phyloP scores from a whole-genome alignment of 2,888 invertebrate genomes.

The Xiphydria camelus region DNA sequence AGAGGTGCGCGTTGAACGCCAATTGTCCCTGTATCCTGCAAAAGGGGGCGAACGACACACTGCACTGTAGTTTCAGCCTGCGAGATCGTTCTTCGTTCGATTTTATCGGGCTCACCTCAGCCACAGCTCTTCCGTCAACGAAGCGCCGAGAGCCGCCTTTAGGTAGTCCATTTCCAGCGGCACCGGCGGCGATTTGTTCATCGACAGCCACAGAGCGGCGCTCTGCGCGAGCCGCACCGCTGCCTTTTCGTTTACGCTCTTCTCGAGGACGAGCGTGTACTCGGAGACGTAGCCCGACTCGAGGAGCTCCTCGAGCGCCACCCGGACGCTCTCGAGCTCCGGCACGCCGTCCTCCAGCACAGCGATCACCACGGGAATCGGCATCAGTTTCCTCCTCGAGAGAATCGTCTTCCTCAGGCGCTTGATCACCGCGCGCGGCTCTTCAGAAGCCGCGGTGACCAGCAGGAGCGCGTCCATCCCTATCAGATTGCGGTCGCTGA shows the following conservation, averaged over 20 bases:
- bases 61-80: too few relatives aligned
- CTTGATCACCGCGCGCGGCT: slow-evolving; percentile 28
- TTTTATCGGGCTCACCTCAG: slow-evolving; percentile 34
- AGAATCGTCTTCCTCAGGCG: slow-evolving; percentile 45
- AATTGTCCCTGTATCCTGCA: slow-evolving; percentile 47
- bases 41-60: too few relatives aligned
- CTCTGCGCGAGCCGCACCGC: slow-evolving; percentile 43
- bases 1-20: slow-evolving; percentile 36
- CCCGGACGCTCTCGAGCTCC: slow-evolving; percentile 17
- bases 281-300: slow-evolving; percentile 47
- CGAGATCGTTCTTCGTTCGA: background rate
- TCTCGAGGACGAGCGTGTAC: slow-evolving; percentile 41
- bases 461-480: slow-evolving; percentile 50
- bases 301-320: slow-evolving; percentile 36
- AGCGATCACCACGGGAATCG: slow-evolving; percentile 45
- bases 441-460: slow-evolving; percentile 39
- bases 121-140: slow-evolving; percentile 50
- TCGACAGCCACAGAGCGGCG: slow-evolving; percentile 45
- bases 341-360: slow-evolving; percentile 33
- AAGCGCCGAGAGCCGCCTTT: slow-evolving; percentile 32
- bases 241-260: slow-evolving; percentile 32
- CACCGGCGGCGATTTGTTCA: slow-evolving; percentile 42
- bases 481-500: slow-evolving; percentile 32
- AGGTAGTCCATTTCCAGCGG: slow-evolving; percentile 49
- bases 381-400: slow-evolving; percentile 43